Evolutionary conservation across 2,113 vertebrate genomes (phyloP).

Genomic region (Morone saxatilis): DNA sequence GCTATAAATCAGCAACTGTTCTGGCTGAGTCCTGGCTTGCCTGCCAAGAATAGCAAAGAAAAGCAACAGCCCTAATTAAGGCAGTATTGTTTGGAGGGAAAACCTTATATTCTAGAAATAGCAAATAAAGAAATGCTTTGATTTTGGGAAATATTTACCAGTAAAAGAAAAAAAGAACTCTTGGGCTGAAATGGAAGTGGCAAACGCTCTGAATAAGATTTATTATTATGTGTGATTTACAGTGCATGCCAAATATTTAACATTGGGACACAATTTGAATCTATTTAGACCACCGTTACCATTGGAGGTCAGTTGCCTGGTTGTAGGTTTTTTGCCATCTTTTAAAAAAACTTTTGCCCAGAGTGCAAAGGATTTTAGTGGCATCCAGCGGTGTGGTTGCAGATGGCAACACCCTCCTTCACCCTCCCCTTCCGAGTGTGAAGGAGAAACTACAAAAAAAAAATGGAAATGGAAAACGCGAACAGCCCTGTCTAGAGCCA

Average conservation of each 20-base stretch:
- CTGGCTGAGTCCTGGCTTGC: not conserved
- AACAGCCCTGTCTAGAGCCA: no score
- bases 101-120: not conserved
- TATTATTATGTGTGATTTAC: not conserved
- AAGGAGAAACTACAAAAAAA: no score
- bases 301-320: no score
- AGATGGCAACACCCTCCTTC: no score
- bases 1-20: constrained; percentile 30
- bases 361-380: not conserved
- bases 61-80: constrained; percentile 19
- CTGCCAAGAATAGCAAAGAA: constrained; percentile 26
- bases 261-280: not conserved
- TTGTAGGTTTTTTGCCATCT: not conserved
- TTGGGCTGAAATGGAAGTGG: not conserved
- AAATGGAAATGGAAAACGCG: no score
- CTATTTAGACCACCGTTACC: not conserved
- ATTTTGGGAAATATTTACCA: not conserved
- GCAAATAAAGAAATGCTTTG: not conserved
- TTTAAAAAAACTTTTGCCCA: no score
- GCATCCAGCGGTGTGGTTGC: no score
- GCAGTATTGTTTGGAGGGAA: not conserved
- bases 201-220: not conserved
- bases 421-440: no score
- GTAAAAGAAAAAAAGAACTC: not conserved
- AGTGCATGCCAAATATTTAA: not conserved